Percentiles rank a stretch among this genome's conserved stretches.
These are phyloP conservation scores for Proterorhinus semilunaris DNA, from an alignment of 2,113 vertebrate species.

Conservation along the genomic window DNA sequence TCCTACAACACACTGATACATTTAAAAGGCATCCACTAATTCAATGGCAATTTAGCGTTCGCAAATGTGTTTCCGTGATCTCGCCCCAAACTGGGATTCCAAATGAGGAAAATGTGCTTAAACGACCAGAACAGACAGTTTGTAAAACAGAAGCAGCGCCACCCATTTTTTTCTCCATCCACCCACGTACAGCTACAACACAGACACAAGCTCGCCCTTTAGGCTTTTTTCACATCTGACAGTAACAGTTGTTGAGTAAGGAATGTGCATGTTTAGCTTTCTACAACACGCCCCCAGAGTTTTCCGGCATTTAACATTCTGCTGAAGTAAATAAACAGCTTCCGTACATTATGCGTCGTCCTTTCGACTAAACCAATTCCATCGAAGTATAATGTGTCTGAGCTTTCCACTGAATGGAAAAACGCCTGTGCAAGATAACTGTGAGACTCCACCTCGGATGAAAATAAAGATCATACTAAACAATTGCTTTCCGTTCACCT, in stretches of 20 bases:
- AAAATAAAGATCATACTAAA: not conserved
- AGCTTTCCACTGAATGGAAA: too few species aligned
- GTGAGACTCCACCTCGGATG: too few species aligned
- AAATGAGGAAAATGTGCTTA: conserved; percentile 22
- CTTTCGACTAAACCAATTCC: not conserved
- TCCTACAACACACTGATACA: conserved; percentile 15
- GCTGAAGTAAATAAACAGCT: not conserved
- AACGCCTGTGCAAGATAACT: too few species aligned
- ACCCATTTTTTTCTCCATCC: conserved; percentile 47
- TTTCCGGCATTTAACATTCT: not conserved
- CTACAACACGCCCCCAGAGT: not conserved
- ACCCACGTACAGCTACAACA: conserved; percentile 36
- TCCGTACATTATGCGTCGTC: not conserved
- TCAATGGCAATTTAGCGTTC: too few species aligned
- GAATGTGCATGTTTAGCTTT: conserved; percentile 13
- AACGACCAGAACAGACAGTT: conserved; percentile 51
- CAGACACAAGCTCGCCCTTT: conserved; percentile 18
- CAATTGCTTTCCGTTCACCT: not conserved
- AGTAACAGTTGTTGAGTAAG: conserved; percentile 15
- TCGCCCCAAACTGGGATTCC: not conserved
- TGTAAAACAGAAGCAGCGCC: conserved; percentile 34
- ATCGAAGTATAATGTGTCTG: too few species aligned
- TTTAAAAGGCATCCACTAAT: not conserved
- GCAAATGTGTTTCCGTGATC: conserved; percentile 6
- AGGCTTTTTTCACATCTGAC: conserved; percentile 29